Evolutionary conservation across 2,797 vertebrate genomes (phyloP), one percentile per base, ranked within the genome.

Genomic region (Eidolon dupreanum): DNA sequence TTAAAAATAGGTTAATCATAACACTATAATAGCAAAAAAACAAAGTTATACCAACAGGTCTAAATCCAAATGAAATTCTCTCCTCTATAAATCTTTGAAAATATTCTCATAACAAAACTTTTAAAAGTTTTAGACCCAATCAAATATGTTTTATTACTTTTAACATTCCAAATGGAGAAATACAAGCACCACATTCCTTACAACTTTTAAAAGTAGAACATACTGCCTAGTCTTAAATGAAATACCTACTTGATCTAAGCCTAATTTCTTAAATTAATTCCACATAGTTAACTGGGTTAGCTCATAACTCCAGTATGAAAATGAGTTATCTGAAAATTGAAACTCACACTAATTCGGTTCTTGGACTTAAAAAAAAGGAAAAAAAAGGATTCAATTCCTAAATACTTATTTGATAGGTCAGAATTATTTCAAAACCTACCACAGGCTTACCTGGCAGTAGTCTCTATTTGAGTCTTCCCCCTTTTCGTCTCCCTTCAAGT

Each of bases 351-450:
- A 49, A 49, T 49, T 49, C 4, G 13, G 4, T 66, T 86, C 83
- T 75, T 65, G 53, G n/a, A 51, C 31, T 94, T 91, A 33, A 85
- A 81, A 93, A 73, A 24, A 82, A 43, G 22, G 4, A 77, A 61
- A 17, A 81, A 74, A 81, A 84, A 91, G 24, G 51, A 79, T 43
- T 66, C 33, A 31, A 84, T 65, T 71, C 59, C 75, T 77, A 73
- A 36, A 73, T 71, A 86, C 12, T 77, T 90, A 73, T 41, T 49
- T 73, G 46, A 59, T 36, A 75, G 22, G 10, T 83, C 68, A 74
- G 90, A 95, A 87, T 59, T 92, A 84, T 51, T 57, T 84, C 84
- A 93, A 90, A 96, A 87, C 70, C n/a, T 86, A 93, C 53, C 53
- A 90, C 28, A 88, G 26, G 59, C 31, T 88, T 88, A 83, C 10